Evolutionary conservation across 2,113 vertebrate genomes (phyloP), one percentile per base, ranked within the genome.

Genomic region (Castor canadensis): DNA sequence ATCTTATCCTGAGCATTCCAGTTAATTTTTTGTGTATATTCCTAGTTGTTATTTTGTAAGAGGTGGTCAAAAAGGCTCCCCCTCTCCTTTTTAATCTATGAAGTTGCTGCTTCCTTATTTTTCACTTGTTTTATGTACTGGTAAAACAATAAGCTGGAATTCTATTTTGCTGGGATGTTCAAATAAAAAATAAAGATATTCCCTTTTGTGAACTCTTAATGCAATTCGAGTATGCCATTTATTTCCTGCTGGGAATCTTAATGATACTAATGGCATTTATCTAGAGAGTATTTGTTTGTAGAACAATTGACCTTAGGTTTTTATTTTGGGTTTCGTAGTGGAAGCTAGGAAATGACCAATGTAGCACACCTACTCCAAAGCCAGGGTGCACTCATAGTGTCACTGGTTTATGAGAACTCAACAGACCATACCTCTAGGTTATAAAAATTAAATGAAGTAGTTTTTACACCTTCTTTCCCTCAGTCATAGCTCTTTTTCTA

Each of bases 1-100:
- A 49, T 97, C 96, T 98, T 97, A 99, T 98, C 98, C 98, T 95
- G 97, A 99, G 98, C 98, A 99, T 99, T 99, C 99, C 99, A 99
- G 98, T 99, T 98, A 99, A 6, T 11, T 38, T 30, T 98, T 97
- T 97, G 98, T 98, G 38, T 16, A 28, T n/a, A 30, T 43, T n/a
- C 9, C 35, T 73, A 22, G 40, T 16, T 2, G 67, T 72, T 72
- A 28, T 9, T 82, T 81, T 62, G 54, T 38, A 30, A 6, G 26
- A 32, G 9, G 60, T 62, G 45, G 43, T 35, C n/a, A 12, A 72
- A 91, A 84, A 40, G 35, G 94, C 12, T 38, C 94, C 96, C 52
- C 40, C 17, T 87, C 5, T 30, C 5, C 6, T 16, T 47, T 92
- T 96, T 94, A 96, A 84, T 98, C 96, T 97, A 94, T 98, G 96